These are phyloP conservation scores for Eristalis intricaria DNA, from an alignment of 2,888 invertebrate genomes.

Conservation along the genomic window DNA sequence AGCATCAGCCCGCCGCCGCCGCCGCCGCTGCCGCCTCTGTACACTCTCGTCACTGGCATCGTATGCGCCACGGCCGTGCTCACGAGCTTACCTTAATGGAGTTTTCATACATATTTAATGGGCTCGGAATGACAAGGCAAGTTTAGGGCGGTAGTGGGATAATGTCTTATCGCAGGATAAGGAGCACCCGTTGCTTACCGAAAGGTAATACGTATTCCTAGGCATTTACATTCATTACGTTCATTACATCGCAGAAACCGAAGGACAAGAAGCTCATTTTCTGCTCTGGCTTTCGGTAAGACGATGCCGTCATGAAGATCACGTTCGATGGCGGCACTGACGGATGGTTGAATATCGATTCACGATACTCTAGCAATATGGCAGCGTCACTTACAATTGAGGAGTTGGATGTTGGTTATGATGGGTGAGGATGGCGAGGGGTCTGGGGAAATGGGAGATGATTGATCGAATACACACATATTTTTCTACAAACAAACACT, in stretches of 20 bases:
- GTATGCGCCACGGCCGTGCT: conserved; percentile 12
- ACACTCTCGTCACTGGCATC: neutral
- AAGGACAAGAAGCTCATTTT: conserved; percentile 59
- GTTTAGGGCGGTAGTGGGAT: conserved; percentile 58
- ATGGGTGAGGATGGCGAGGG: neutral
- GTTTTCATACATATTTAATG: conserved; percentile 72
- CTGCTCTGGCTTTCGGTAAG: conserved; percentile 26
- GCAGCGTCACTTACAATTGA: conserved; percentile 48
- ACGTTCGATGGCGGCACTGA: conserved; percentile 11
- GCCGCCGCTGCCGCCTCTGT: too few relatives aligned
- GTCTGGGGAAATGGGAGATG: neutral
- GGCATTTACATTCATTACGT: conserved; percentile 65
- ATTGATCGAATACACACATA: too few relatives aligned
- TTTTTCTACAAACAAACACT: too few relatives aligned
- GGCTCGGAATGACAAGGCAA: conserved; percentile 65
- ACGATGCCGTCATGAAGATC: conserved; percentile 40
- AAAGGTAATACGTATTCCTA: conserved; percentile 31
- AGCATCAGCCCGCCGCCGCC: neutral
- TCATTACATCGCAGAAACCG: conserved; percentile 52
- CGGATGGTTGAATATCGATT: conserved; percentile 15
- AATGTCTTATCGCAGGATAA: conserved; percentile 67
- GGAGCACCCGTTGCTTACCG: conserved; percentile 53
- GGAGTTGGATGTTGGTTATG: neutral
- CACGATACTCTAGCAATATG: conserved; percentile 27
- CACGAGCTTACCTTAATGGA: conserved; percentile 64